phyloP scores from a whole-genome alignment of 2,888 invertebrate species.

The Sinodicranocentrus sp. region DNA sequence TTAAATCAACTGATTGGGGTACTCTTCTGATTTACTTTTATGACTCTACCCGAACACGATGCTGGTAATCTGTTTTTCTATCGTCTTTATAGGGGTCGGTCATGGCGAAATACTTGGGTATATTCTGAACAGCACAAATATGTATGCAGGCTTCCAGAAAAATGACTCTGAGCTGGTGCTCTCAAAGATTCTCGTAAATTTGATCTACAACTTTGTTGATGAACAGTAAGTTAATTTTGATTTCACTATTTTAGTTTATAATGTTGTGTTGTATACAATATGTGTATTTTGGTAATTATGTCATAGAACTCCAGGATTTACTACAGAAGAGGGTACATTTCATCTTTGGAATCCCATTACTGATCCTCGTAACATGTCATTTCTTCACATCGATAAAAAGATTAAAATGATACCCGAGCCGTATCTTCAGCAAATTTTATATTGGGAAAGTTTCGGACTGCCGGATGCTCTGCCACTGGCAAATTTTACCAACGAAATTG shows the following conservation, averaged over 20 bases:
- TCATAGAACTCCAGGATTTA: slow-evolving; percentile 70
- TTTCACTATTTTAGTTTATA: too few species aligned
- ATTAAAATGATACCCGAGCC: slow-evolving; percentile 72
- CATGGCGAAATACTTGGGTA: slow-evolving; percentile 71
- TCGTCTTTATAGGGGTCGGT: slow-evolving; percentile 64
- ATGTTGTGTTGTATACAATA: too few species aligned
- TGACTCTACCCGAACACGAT: too few species aligned
- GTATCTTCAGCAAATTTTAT: slow-evolving; percentile 63
- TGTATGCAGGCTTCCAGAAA: slow-evolving; percentile 66
- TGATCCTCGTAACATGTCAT: slow-evolving; percentile 65
- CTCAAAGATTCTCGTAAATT: slow-evolving; percentile 69
- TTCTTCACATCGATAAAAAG: slow-evolving; percentile 67
- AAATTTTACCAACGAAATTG: slow-evolving; percentile 47
- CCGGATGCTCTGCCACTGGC: slow-evolving; percentile 63
- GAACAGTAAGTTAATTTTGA: not conserved
- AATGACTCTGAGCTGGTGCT: slow-evolving; percentile 60
- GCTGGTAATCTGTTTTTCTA: too few species aligned
- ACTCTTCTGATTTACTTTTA: not conserved
- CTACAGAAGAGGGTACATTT: slow-evolving; percentile 52
- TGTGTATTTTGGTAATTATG: too few species aligned
- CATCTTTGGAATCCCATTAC: slow-evolving; percentile 72
- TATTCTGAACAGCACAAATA: slow-evolving; percentile 66
- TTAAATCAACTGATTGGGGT: slow-evolving; percentile 73
- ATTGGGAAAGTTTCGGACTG: slow-evolving; percentile 71
- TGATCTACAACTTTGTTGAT: slow-evolving; percentile 72